Evolutionary conservation across 1,140 invertebrate species (phyloP).

Genomic region (Saccostrea echinata): DNA sequence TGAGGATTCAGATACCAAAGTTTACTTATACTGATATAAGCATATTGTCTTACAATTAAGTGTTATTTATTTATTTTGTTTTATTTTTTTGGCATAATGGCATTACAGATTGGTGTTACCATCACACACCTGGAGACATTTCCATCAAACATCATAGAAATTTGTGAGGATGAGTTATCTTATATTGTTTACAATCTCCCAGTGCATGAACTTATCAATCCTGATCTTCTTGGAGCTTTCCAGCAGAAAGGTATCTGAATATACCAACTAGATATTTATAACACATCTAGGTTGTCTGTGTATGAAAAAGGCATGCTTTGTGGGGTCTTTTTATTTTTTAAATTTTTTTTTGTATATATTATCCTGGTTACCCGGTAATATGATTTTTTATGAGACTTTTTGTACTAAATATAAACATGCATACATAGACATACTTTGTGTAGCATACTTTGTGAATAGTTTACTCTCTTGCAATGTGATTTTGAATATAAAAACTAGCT

Average conservation of each 20-base stretch:
- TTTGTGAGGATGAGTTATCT: constrained; percentile 47
- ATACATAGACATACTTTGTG: not conserved
- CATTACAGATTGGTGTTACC: constrained; percentile 22
- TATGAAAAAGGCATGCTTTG: too few species aligned
- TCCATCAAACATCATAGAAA: not conserved
- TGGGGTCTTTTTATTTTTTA: too few species aligned
- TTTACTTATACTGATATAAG: too few species aligned
- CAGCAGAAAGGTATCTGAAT: constrained; percentile 68
- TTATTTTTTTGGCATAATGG: not conserved
- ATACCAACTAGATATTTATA: not conserved
- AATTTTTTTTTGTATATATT: too few species aligned
- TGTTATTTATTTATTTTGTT: not conserved
- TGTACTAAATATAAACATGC: not conserved
- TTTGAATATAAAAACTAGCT: constrained; percentile 25
- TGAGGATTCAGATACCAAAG: too few species aligned
- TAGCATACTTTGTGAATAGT: not conserved
- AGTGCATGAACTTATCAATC: constrained; percentile 57
- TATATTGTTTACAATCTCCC: constrained; percentile 58
- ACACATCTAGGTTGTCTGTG: too few species aligned
- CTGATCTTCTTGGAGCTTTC: constrained; percentile 70
- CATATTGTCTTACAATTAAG: too few species aligned
- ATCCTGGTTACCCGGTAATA: too few species aligned
- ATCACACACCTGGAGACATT: not conserved
- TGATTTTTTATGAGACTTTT: too few species aligned
- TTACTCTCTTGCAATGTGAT: not conserved